Conservation (phyloP, 2,888 invertebrate genomes). For the Macrophya alboannulata region DNA sequence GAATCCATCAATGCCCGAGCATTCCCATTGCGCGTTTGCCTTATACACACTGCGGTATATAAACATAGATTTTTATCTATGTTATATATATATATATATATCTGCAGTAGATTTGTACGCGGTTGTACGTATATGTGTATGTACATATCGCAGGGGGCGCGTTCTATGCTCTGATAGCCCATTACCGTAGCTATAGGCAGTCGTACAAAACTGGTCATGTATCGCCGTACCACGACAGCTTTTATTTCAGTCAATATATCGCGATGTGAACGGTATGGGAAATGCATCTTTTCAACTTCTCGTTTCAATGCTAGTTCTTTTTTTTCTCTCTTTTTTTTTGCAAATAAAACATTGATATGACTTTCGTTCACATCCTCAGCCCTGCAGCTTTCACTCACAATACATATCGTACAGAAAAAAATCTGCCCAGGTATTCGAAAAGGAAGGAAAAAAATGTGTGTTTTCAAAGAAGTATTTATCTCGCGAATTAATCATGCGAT, state of each 20-base stretch:
- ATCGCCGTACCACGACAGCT: conserved; percentile 20
- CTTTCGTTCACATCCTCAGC: not conserved
- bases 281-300: conserved; percentile 31
- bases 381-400: no score
- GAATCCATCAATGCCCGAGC: conserved; percentile 44
- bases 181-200: conserved; percentile 16
- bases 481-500: not conserved
- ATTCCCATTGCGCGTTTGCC: conserved; percentile 33
- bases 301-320: not conserved
- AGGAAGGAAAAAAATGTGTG: no score
- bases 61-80: conserved; percentile 39
- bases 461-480: not conserved
- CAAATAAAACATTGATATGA: not conserved
- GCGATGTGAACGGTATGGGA: conserved; percentile 26
- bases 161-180: conserved; percentile 5
- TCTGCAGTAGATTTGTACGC: not conserved
- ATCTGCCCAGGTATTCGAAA: no score
- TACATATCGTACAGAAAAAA: no score
- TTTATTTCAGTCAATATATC: conserved; percentile 48
- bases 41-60: not conserved
- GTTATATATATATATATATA: not conserved
- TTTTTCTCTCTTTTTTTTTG: not conserved
- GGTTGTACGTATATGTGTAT: not conserved
- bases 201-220: conserved; percentile 25
- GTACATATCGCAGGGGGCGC: conserved; percentile 23